Conservation (phyloP, 1,140 invertebrate genomes). For the Drosophila teissieri region DNA sequence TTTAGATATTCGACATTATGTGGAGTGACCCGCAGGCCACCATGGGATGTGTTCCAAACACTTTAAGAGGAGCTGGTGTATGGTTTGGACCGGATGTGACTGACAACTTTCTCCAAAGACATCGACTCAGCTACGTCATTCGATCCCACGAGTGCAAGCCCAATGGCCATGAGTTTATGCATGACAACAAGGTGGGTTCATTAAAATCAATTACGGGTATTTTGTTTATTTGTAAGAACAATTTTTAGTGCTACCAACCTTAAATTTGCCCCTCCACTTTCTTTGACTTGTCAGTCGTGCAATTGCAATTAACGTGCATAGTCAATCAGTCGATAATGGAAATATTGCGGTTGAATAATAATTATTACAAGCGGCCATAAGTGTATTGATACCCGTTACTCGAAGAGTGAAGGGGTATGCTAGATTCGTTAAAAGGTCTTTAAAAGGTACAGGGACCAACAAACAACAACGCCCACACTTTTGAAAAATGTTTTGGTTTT, state of each 20-base stretch:
- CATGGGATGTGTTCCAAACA: conserved; percentile 91
- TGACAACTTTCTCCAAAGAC: conserved; percentile 89
- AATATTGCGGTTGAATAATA: conserved; percentile 17
- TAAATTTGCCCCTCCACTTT: conserved; percentile 3
- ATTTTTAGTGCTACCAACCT: background rate
- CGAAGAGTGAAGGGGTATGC: no score
- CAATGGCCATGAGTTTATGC: conserved; percentile 94
- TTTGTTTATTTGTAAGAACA: background rate
- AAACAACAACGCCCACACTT: no score
- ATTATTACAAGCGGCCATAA: background rate
- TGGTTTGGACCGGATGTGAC: conserved; percentile 97
- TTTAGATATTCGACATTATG: conserved; percentile 93
- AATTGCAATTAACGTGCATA: conserved; percentile 36
- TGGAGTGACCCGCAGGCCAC: conserved; percentile 95
- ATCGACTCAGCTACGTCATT: conserved; percentile 91
- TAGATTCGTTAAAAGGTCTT: no score
- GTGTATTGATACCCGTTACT: conserved; percentile 1
- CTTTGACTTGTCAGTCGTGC: conserved; percentile 11
- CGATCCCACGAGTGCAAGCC: conserved; percentile 97
- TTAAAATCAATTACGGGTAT: background rate
- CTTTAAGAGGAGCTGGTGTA: conserved; percentile 93
- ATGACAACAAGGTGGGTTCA: conserved; percentile 89
- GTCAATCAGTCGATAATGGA: conserved; percentile 11
- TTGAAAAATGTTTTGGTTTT: no score
- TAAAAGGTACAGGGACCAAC: no score